Conservation (phyloP, 1,140 invertebrate genomes). For the Heterodera carotae region DNA sequence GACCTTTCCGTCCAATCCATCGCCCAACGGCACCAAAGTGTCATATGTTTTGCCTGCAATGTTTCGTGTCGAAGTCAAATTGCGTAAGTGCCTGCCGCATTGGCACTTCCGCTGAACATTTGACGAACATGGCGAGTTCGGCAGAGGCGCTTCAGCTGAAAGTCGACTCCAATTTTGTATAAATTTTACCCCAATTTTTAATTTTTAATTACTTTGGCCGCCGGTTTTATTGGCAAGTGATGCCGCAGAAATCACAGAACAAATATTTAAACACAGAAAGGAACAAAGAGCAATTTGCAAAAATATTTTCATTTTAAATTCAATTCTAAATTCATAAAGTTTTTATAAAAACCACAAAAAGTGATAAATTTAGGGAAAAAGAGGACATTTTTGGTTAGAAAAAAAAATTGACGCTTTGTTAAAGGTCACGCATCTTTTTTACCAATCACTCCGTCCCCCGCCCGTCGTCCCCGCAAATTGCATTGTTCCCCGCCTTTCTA, state of each 20-base stretch:
- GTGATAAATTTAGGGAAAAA: too few relatives aligned
- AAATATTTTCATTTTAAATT: neutral
- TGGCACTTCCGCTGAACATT: neutral
- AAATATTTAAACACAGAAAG: neutral
- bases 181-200: neutral
- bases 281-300: neutral
- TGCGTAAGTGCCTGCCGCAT: constrained; percentile 2
- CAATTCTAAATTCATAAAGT: neutral
- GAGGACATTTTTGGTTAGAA: too few relatives aligned
- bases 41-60: neutral
- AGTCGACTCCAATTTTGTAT: neutral
- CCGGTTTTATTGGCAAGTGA: neutral
- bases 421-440: too few relatives aligned
- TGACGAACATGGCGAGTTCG: neutral
- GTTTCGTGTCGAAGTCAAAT: neutral
- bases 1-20: constrained; percentile 10
- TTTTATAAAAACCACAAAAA: too few relatives aligned
- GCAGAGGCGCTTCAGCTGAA: neutral
- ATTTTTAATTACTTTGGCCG: neutral
- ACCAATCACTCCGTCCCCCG: too few relatives aligned
- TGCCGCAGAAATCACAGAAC: neutral
- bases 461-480: too few relatives aligned
- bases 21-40: constrained; percentile 3
- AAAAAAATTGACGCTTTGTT: too few relatives aligned
- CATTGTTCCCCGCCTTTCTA: too few relatives aligned